phyloP scores from a whole-genome alignment of 1,140 invertebrate species.

The Aphaenogaster floridana region DNA sequence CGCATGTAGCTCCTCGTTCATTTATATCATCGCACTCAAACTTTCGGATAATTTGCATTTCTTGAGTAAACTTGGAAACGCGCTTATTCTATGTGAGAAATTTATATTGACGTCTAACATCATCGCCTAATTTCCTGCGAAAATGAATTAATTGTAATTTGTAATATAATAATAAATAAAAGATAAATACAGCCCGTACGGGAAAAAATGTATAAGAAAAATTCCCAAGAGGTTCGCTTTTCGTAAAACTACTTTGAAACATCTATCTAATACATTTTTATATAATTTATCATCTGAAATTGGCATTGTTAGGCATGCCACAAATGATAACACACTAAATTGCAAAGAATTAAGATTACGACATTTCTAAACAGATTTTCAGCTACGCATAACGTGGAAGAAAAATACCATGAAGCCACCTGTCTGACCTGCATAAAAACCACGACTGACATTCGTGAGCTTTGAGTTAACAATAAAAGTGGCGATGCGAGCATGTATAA shows the following conservation, averaged over 20 bases:
- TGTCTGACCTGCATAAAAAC: background rate
- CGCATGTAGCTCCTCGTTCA: background rate
- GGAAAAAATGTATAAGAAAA: background rate
- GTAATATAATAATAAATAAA: conserved; percentile 4
- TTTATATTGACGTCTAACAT: background rate
- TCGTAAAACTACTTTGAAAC: background rate
- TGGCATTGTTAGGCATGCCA: background rate
- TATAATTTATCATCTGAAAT: background rate
- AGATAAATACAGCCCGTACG: background rate
- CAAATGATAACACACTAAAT: background rate
- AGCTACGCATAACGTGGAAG: background rate
- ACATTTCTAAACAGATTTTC: background rate
- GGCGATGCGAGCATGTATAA: conserved; percentile 8
- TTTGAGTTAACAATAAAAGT: conserved; percentile 37
- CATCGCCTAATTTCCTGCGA: background rate
- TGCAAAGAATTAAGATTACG: background rate
- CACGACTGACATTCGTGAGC: background rate
- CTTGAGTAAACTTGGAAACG: conserved; percentile 10
- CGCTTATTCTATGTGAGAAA: background rate
- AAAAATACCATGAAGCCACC: background rate
- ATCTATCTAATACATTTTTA: background rate
- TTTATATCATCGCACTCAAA: background rate
- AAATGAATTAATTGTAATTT: background rate
- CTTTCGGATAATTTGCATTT: background rate
- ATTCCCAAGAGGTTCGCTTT: background rate